Percentiles rank a stretch among this genome's conserved stretches.
phyloP scores from a whole-genome alignment of 1,140 invertebrate genomes.

The Pogonomyrmex californicus region DNA sequence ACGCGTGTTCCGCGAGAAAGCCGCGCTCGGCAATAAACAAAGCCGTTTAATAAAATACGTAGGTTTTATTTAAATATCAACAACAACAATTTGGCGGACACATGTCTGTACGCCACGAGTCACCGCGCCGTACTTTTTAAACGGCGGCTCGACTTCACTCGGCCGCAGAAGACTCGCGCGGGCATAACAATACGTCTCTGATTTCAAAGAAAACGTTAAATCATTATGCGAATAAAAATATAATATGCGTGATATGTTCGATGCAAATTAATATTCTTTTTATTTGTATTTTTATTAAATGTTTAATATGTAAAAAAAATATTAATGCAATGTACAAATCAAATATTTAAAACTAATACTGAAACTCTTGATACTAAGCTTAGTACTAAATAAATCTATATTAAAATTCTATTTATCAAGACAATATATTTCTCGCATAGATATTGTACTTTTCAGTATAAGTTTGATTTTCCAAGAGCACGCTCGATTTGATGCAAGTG shows the following conservation, averaged over 20 bases:
- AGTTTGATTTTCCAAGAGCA: slow-evolving; percentile 33
- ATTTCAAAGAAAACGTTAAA: not conserved
- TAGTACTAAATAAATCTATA: not conserved
- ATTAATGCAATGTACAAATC: not conserved
- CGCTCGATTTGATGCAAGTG: slow-evolving; percentile 22
- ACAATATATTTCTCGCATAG: not conserved
- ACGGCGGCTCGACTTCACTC: no score
- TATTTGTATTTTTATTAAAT: slow-evolving; percentile 8
- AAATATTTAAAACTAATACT: not conserved
- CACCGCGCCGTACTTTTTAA: no score
- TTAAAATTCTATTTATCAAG: slow-evolving; percentile 41
- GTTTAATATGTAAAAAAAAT: not conserved
- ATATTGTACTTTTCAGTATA: slow-evolving; percentile 24
- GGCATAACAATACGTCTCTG: no score
- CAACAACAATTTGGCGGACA: no score
- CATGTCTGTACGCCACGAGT: no score
- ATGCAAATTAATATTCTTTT: not conserved
- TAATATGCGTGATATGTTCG: not conserved
- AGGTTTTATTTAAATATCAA: no score
- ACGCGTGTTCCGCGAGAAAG: no score
- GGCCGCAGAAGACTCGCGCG: no score
- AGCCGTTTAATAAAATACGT: no score
- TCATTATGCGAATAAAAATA: not conserved
- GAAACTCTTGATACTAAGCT: not conserved
- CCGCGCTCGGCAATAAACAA: no score